Conservation (phyloP, 2,113 vertebrate genomes). For the Xiphorhynchus elegans region DNA sequence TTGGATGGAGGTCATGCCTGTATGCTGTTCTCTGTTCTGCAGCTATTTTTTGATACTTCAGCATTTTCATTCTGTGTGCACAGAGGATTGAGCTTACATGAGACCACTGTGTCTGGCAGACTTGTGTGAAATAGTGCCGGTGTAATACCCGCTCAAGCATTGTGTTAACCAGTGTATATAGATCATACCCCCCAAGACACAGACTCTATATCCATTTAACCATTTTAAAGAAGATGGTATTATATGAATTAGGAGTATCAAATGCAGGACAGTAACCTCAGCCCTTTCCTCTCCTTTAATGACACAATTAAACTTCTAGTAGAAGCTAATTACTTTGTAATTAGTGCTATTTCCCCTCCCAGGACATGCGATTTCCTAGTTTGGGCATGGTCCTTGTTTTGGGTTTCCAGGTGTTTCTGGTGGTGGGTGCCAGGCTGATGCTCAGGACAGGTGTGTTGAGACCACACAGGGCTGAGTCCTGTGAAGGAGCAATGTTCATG, state of each 20-base stretch:
- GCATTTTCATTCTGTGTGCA: conserved; percentile 11
- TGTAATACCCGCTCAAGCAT: conserved; percentile 71
- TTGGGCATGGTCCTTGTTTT: not conserved
- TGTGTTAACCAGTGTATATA: conserved; percentile 45
- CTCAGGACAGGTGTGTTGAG: not conserved
- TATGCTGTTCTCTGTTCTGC: not conserved
- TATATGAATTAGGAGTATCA: not conserved
- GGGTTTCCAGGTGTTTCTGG: rapidly evolving
- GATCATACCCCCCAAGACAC: conserved; percentile 60
- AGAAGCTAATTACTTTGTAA: not conserved
- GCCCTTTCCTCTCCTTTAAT: not conserved
- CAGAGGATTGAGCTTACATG: not conserved
- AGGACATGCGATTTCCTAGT: not conserved
- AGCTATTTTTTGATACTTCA: conserved; percentile 7
- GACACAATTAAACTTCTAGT: not conserved
- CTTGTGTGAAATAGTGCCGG: not conserved
- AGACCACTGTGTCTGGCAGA: not conserved
- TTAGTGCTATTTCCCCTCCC: not conserved
- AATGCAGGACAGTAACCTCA: not conserved
- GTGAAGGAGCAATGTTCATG: not conserved
- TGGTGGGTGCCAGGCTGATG: not conserved
- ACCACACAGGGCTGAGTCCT: rapidly evolving
- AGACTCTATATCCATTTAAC: not conserved
- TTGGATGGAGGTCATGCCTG: not conserved
- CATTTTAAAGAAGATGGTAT: not conserved